These are phyloP conservation scores for Pipra filicauda DNA, from an alignment of 2,113 vertebrate species.

Conservation along the genomic window DNA sequence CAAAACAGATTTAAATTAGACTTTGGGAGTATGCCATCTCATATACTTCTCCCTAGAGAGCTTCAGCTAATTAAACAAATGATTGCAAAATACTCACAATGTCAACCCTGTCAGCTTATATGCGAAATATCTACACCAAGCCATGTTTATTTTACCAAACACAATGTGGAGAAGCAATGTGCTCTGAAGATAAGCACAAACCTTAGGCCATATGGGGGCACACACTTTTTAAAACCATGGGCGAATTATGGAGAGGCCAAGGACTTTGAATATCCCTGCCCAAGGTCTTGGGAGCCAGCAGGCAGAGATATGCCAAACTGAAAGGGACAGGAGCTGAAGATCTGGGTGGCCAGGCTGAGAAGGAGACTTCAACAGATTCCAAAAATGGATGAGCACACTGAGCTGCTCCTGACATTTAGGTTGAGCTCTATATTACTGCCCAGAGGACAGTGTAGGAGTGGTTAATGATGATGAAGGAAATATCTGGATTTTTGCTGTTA, in stretches of 20 bases:
- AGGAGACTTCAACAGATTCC: neutral
- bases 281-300: neutral
- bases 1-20: conserved; percentile 61
- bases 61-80: conserved; percentile 77
- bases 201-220: neutral
- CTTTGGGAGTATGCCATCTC: conserved; percentile 64
- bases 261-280: neutral
- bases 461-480: neutral
- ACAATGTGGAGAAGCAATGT: neutral
- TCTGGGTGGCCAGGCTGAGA: neutral
- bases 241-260: neutral
- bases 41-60: conserved; percentile 66
- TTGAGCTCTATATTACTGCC: neutral
- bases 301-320: neutral
- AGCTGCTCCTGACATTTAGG: neutral
- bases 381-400: neutral
- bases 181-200: neutral
- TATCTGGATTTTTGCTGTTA: neutral
- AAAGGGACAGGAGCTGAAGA: neutral
- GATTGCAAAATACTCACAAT: conserved; percentile 66
- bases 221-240: neutral
- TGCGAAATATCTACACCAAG: neutral
- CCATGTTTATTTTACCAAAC: neutral
- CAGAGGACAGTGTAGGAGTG: neutral
- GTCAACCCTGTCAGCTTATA: conserved; percentile 49